A percentile compares a stretch with the other conserved stretches of the same genome.
Evolutionary conservation across 53 echinoderm and acorn worm genomes (phyloP).

Genomic region (Paracentrotus lividus): DNA sequence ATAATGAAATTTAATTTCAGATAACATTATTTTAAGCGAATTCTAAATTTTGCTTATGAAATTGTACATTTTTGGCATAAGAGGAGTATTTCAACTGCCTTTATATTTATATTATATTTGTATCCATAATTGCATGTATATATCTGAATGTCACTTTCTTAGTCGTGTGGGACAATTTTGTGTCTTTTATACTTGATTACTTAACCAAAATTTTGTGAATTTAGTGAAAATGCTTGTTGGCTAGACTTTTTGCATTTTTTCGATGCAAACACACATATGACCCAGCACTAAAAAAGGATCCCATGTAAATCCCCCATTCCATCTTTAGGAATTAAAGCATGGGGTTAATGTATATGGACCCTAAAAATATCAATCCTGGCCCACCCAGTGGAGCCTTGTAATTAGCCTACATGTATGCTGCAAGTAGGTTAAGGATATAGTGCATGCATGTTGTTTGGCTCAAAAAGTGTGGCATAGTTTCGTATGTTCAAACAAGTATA

Average conservation of each 20-base stretch:
- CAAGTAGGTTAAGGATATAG: background rate
- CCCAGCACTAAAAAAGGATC: too few relatives aligned
- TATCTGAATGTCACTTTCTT: background rate
- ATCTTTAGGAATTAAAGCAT: too few relatives aligned
- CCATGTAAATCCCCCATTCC: too few relatives aligned
- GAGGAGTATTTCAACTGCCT: background rate
- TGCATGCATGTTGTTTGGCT: background rate
- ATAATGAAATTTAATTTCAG: background rate
- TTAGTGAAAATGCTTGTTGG: background rate
- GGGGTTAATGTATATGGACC: too few relatives aligned
- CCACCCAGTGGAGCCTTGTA: too few relatives aligned
- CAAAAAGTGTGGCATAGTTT: background rate
- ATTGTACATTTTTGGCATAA: background rate
- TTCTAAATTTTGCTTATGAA: background rate
- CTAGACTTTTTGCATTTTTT: background rate
- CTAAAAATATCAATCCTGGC: too few relatives aligned
- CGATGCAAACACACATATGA: background rate
- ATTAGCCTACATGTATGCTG: constrained; percentile 2
- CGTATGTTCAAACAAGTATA: background rate
- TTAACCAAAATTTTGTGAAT: too few relatives aligned
- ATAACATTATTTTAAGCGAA: background rate
- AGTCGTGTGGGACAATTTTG: background rate
- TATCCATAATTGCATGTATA: background rate
- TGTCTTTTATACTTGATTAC: background rate
- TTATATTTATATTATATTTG: background rate